Evolutionary conservation across 1,140 invertebrate species (phyloP).

Genomic region (Bombus turneri): DNA sequence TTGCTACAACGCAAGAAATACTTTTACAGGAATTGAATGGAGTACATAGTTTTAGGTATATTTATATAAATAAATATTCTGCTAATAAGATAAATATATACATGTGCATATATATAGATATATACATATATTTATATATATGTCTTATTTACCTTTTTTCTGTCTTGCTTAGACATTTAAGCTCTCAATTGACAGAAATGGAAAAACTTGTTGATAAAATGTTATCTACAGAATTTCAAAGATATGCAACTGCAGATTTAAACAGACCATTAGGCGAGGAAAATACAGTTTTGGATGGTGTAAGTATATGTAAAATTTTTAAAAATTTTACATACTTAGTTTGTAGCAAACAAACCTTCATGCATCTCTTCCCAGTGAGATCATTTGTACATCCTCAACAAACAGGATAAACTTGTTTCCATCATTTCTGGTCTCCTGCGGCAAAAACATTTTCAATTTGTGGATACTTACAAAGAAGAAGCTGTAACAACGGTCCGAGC

Average conservation of each 20-base stretch:
- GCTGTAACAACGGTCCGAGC: conserved; percentile 94
- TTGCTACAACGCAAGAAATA: conserved; percentile 97
- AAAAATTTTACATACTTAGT: conserved; percentile 31
- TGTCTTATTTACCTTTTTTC: not conserved
- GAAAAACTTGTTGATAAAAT: conserved; percentile 98
- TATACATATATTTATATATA: conserved; percentile 3
- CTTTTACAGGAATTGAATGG: conserved; percentile 94
- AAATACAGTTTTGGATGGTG: conserved; percentile 86
- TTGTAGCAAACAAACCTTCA: conserved; percentile 56
- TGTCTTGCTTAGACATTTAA: conserved; percentile 88
- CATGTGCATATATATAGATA: conserved; percentile 21
- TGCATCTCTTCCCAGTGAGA: conserved; percentile 66
- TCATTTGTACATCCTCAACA: conserved; percentile 64
- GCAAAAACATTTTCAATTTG: conserved; percentile 93
- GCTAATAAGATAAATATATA: not conserved
- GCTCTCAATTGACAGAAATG: conserved; percentile 98
- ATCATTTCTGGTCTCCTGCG: conserved; percentile 94
- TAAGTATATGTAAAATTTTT: conserved; percentile 65
- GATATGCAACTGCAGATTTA: conserved; percentile 95
- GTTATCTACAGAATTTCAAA: conserved; percentile 96
- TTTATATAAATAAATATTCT: not conserved
- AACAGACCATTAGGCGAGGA: conserved; percentile 91
- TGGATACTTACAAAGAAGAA: conserved; percentile 95
- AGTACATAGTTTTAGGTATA: conserved; percentile 93
- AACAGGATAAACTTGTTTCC: conserved; percentile 92